Evolutionary conservation across 2,113 vertebrate genomes (phyloP).

Genomic region (Oryzias celebensis): DNA sequence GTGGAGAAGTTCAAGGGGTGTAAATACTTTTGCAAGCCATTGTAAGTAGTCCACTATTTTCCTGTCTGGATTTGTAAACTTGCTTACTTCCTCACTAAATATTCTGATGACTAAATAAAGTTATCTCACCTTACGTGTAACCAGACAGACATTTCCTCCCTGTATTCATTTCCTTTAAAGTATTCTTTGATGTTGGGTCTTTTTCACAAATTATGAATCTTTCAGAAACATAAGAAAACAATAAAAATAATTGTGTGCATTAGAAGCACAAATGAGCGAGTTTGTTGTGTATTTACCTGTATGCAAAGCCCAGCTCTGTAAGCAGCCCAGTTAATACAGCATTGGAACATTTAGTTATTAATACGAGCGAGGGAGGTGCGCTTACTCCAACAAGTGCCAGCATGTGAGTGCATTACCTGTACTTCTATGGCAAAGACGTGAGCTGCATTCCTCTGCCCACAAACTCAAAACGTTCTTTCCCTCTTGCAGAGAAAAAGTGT

Average conservation of each 20-base stretch:
- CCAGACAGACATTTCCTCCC: background rate
- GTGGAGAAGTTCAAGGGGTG: too few relatives aligned
- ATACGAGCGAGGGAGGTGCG: slow-evolving; percentile 72
- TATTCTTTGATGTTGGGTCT: background rate
- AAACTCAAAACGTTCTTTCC: slow-evolving; percentile 51
- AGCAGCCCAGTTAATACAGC: slow-evolving; percentile 66
- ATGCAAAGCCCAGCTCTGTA: slow-evolving; percentile 54
- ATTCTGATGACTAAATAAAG: slow-evolving; percentile 18
- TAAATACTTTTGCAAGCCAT: background rate
- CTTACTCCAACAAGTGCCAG: slow-evolving; percentile 74
- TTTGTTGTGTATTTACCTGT: slow-evolving; percentile 70
- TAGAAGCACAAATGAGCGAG: slow-evolving; percentile 55
- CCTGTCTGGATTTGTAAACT: slow-evolving; percentile 57
- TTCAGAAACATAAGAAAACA: slow-evolving; percentile 52
- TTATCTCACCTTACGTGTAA: slow-evolving; percentile 34
- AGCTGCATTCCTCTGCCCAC: slow-evolving; percentile 78
- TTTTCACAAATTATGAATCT: slow-evolving; percentile 26
- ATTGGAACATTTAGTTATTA: slow-evolving; percentile 75
- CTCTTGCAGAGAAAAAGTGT: slow-evolving; percentile 40
- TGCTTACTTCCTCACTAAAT: slow-evolving; percentile 22
- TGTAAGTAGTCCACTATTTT: slow-evolving; percentile 22
- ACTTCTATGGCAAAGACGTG: slow-evolving; percentile 80
- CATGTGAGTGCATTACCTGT: slow-evolving; percentile 79
- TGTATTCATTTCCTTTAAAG: background rate
- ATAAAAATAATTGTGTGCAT: slow-evolving; percentile 55